Evolutionary conservation across 2,888 invertebrate species (phyloP), one percentile per base, ranked within the genome.

Genomic region (Ophion ventricosus): DNA sequence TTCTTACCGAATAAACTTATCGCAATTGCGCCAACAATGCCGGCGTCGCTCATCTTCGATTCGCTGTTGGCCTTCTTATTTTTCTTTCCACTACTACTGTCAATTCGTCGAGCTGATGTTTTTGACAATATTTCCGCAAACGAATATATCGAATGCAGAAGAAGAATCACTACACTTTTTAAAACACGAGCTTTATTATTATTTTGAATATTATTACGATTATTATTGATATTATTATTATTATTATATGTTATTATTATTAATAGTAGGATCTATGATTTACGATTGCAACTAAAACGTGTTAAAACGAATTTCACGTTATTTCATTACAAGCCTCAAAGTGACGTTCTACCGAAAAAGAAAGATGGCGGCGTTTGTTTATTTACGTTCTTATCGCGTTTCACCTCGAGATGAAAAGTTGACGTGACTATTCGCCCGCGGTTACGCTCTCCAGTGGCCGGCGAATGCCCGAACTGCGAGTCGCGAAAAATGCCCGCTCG

Each of bases 1-100:
- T 83, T 43, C 88, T 86, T 92, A 92, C 92, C 92, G 88, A 92
- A 92, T 85, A 92, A 90, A 89, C 92, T 92, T 87, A 92, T 92
- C 85, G 92, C 91, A 85, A 92, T 92, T 43, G 92, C 92, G 86
- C 92, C 91, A 86, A 91, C 92, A 84, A 92, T 92, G 77, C 92
- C 92, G 56, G 75, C 75, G 91, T 92, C 91, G 91, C 90, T 92
- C 92, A 92, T 92, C 83, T 87, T 91, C 84, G 64, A 25, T 70
- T 67, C 14, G 56, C 72, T 72, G 10, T n/a, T 29, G 10, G 66
- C 61, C 54, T 40, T 67, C 20, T 20, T 29, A 59, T 17, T 57
- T 43, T 54, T 26, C 20, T 17, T 49, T 54, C 72, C 57, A 20
- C 64, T 26, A 20, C 20, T 49, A 59, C 73, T 67, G 11, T 40